phyloP scores from a whole-genome alignment of 2,113 vertebrate genomes.

The Lethenteron camtschaticum region DNA sequence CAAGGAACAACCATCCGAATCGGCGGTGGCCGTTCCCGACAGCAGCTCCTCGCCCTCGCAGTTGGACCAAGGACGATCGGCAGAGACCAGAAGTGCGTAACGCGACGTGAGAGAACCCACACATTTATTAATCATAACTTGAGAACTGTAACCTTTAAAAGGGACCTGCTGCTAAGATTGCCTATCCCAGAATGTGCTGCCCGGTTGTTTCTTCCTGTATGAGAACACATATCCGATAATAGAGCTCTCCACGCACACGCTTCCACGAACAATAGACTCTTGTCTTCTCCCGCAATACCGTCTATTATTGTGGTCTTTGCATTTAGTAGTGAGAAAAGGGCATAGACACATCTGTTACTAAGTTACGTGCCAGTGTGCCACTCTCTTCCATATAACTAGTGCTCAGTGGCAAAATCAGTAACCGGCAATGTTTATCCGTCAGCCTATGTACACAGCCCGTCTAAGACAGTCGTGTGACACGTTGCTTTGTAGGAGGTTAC shows the following conservation, averaged over 20 bases:
- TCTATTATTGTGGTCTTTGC: conserved; percentile 2
- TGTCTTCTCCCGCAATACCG: conserved; percentile 2
- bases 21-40: conserved; percentile 4
- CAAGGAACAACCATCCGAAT: neutral
- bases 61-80: neutral
- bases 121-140: neutral
- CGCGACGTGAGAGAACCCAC: neutral
- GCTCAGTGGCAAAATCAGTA: neutral
- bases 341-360: neutral
- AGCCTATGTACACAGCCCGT: conserved; percentile 3
- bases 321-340: neutral
- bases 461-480: neutral
- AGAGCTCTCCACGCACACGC: neutral
- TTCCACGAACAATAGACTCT: neutral
- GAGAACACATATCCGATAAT: neutral
- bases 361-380: conserved; percentile 5
- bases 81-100: neutral
- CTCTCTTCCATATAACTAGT: conserved; percentile 1
- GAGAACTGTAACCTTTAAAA: conserved; percentile 2
- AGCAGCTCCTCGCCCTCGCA: conserved; percentile 5
- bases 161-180: neutral
- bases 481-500: neutral
- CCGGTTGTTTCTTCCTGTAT: conserved; percentile 3
- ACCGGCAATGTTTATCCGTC: conserved; percentile 5
- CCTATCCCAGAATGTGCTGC: neutral